Base-by-base conservation (phyloP, 2,113 vertebrate genomes). In the Nicator chloris region DNA sequence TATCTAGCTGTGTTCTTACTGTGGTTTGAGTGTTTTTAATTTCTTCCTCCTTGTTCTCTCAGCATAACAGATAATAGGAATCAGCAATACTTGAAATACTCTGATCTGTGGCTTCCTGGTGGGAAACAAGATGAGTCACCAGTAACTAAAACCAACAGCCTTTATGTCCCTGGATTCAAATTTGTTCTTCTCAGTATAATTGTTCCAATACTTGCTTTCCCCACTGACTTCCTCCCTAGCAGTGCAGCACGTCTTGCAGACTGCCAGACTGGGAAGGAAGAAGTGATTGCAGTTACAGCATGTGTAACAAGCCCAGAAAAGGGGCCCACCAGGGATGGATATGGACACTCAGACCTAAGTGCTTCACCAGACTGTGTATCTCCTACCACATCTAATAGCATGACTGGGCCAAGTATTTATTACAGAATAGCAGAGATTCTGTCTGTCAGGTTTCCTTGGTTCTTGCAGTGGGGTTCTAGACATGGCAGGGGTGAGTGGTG, bases 71-170 rank as follows among this genome's bases (percentile, higher is more conserved):
- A 88, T 88, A 87, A 73, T 54, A 82, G 76, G 90, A 95, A 92
- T 96, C 71, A 66, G 91, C 70, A 85, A 86, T 73, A 90, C 68
- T 94, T 90, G 90, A 87, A 91, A 90, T 92, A 91, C 60, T 54
- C 71, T 51, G 71, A 77, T 85, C 90, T 80, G 78, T 88, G 79
- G 70, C 71, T 94, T 90, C 93, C 85, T 93, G 82, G 68, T 89
- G 82, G 82, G 85, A 92, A 88, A 77, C 63, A 66, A 77, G 75
- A 90, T 94, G 92, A 91, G 66, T 93, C 92, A 94, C 37, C n/a
- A 81, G 47, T 89, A 96, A 88, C 90, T 91, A 83, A 93, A 94
- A 27, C 82, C 68, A 92, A 82, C 64, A 95, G 70, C 56, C 28
- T 40, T 83, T 75, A 37, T 75, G 45, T 92, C 51, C 88, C 61